These are phyloP conservation scores for Dicranocentrus wangi DNA, from an alignment of 2,888 invertebrate genomes.

Conservation along the genomic window DNA sequence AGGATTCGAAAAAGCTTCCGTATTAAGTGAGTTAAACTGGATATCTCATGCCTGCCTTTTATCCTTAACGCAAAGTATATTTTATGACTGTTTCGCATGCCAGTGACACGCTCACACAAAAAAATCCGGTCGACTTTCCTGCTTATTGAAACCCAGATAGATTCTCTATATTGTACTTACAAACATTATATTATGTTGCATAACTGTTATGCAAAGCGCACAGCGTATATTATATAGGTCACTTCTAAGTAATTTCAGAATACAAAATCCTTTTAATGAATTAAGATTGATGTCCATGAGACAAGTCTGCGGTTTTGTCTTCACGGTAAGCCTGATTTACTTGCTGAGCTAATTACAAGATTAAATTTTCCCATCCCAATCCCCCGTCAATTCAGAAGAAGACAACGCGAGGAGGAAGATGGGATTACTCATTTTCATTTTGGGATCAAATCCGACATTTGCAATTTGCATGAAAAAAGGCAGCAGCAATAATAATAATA, in stretches of 20 bases:
- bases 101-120: too few relatives aligned
- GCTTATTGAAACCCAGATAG: too few relatives aligned
- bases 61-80: too few relatives aligned
- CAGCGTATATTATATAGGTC: not conserved
- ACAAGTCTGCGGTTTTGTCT: conserved; percentile 6
- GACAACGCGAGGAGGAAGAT: not conserved
- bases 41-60: not conserved
- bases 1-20: not conserved
- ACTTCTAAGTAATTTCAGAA: not conserved
- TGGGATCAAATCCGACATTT: conserved; percentile 10
- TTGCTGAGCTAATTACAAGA: conserved; percentile 11
- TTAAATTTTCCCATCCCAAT: not conserved
- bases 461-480: not conserved
- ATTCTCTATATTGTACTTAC: too few relatives aligned
- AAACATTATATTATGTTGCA: not conserved
- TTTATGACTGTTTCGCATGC: too few relatives aligned
- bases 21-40: conserved; percentile 2
- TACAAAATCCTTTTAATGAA: conserved; percentile 5
- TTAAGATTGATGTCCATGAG: conserved; percentile 4
- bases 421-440: not conserved
- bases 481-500: not conserved
- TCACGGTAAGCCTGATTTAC: conserved; percentile 4
- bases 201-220: not conserved
- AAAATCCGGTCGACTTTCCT: too few relatives aligned
- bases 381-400: not conserved